Base-by-base conservation (phyloP, 23 tunicate genomes). In the Ascidia mentula region DNA sequence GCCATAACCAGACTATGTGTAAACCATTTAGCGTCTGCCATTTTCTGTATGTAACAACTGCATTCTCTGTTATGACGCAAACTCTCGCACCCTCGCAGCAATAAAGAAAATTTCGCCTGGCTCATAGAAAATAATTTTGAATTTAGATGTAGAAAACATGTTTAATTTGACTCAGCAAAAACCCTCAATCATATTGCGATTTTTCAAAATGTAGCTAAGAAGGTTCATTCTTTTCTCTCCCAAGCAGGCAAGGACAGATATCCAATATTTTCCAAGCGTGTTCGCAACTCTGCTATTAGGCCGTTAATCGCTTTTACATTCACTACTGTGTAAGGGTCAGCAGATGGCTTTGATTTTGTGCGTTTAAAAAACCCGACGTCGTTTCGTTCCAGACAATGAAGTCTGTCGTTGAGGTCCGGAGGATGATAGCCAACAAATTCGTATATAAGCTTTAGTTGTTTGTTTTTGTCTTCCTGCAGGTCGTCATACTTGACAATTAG, bases 341-440 rank as follows among this genome's bases (percentile, higher is more conserved):
- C 13, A 28, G 7, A 20, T 5, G 13, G 4, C 65, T 26, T 20
- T 20, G 24, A 26, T 9, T 53, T 53, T 53, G 65, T 53, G 22
- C 65, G 65, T 53, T 53, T 53, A 28, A 53, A 53, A 53, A 5
- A 53, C 22, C 65, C 65, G 24, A 53, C 65, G 65, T 53, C 65
- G 65, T 53, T 53, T 9, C 65, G 65, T 53, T 28, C 65, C 4
- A 53, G 65, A 28, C 65, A 53, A 26, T 53, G 65, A 26, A 53
- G 65, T 53, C 65, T 53, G 22, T 53, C 13, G 65, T 53, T 28
- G 28, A 53, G 65, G 65, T 53, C 65, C 24, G 13, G 4, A 53
- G 65, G 65, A 28, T 53, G 65, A 9, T 53, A 53, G 12, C 65
- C 65, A 28, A 53, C 65, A 53, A 53, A 53, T 3, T 53, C 13